These are phyloP conservation scores for Caretta caretta DNA, from an alignment of 2,113 vertebrate species.

Conservation along the genomic window DNA sequence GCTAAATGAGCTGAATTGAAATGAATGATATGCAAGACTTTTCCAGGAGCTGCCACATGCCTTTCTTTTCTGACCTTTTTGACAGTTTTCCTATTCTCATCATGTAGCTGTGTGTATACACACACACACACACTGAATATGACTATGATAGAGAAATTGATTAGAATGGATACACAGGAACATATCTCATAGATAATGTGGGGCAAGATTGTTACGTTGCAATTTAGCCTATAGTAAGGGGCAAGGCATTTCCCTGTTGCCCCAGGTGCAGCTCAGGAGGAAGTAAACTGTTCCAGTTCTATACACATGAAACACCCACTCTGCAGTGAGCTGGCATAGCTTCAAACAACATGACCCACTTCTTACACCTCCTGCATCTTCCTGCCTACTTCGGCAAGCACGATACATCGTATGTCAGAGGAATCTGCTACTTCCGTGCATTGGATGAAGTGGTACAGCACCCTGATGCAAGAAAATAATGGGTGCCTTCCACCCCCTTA, in stretches of 20 bases:
- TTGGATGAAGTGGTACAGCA: not conserved
- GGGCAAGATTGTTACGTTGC: rapidly evolving
- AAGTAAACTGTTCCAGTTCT: not conserved
- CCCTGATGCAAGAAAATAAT: not conserved
- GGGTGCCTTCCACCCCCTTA: not conserved
- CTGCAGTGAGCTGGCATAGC: rapidly evolving
- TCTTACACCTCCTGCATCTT: not conserved
- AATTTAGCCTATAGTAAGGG: not conserved
- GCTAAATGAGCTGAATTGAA: too few species aligned
- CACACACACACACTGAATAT: not conserved
- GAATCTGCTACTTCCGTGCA: not conserved
- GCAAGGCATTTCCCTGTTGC: not conserved
- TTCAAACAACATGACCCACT: rapidly evolving
- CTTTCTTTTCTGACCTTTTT: not conserved
- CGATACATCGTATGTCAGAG: not conserved
- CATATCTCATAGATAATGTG: not conserved
- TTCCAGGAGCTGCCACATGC: too few species aligned
- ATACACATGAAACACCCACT: not conserved
- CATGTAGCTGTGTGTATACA: not conserved
- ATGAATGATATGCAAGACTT: too few species aligned
- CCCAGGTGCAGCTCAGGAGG: not conserved
- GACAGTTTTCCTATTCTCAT: not conserved
- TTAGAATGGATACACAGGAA: not conserved
- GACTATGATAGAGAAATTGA: not conserved
- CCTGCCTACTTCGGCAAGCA: not conserved